A percentile compares a stretch with the other conserved stretches of the same genome.
Conservation (phyloP, 2,888 invertebrate genomes). For the Monopis laevigella region DNA sequence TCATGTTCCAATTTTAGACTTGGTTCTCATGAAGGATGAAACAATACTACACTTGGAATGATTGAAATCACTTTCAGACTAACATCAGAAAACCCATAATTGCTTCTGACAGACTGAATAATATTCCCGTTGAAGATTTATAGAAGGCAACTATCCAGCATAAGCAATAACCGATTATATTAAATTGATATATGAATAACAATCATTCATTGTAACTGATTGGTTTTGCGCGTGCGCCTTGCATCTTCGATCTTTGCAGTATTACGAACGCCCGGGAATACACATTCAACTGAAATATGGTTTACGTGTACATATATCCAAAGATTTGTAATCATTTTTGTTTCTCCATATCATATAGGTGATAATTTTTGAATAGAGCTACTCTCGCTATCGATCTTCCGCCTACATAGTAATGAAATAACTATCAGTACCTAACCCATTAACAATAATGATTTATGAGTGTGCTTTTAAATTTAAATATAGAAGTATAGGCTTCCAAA, state of each 20-base stretch:
- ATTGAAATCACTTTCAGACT: no score
- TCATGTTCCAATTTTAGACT: no score
- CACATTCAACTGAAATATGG: no score
- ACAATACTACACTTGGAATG: no score
- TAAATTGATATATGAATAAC: slow-evolving; percentile 16
- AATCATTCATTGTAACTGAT: slow-evolving; percentile 22
- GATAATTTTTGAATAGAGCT: no score
- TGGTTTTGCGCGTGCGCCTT: slow-evolving; percentile 17
- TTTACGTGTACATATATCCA: no score
- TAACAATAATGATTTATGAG: slow-evolving; percentile 12
- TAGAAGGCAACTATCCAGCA: slow-evolving; percentile 5
- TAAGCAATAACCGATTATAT: slow-evolving; percentile 16
- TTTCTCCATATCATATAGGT: no score
- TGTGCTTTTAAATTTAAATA: slow-evolving; percentile 13
- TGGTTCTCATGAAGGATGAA: no score
- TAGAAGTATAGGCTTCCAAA: slow-evolving; percentile 13
- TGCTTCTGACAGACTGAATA: no score
- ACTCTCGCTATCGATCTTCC: slow-evolving; percentile 2
- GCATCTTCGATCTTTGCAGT: slow-evolving; percentile 5
- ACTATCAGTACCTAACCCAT: slow-evolving; percentile 4
- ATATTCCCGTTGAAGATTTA: no score
- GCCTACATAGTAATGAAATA: neutral
- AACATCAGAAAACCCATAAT: no score
- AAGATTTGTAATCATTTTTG: no score
- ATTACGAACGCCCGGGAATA: slow-evolving; percentile 3